Evolutionary conservation across 2,797 vertebrate species (phyloP).

Genomic region (Schizothorax lantsangensis): DNA sequence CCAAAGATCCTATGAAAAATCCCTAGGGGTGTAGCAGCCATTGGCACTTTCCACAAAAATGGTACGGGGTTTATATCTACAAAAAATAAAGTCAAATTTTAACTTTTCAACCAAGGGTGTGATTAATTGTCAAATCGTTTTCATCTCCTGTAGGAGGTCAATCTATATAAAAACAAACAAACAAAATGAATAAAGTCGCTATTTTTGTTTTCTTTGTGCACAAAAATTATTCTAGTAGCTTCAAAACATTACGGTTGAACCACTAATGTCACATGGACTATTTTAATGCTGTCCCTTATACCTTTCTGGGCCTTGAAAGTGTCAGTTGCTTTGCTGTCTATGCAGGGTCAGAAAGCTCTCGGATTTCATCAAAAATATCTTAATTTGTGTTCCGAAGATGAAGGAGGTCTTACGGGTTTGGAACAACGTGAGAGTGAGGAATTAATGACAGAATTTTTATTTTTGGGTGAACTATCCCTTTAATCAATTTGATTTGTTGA

Average conservation of each 20-base stretch:
- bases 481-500: background rate
- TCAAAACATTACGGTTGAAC: background rate
- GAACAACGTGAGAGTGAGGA: background rate
- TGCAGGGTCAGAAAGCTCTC: background rate
- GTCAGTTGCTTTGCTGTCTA: background rate
- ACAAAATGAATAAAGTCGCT: too few species aligned
- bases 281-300: background rate
- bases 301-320: background rate
- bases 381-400: background rate
- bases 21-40: background rate
- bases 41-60: slow-evolving; percentile 22
- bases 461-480: background rate
- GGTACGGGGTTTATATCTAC: background rate
- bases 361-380: background rate
- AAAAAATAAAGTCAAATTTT: background rate
- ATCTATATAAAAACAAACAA: background rate
- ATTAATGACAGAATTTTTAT: background rate
- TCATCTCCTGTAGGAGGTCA: background rate
- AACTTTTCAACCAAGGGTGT: background rate
- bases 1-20: slow-evolving; percentile 11
- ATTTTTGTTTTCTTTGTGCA: background rate
- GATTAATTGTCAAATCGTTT: background rate
- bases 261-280: background rate
- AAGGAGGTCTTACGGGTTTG: background rate
- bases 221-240: background rate